Percentiles rank a stretch among this genome's conserved stretches.
Evolutionary conservation across 1,140 invertebrate genomes (phyloP).

Genomic region (Sminthurinus signatus): DNA sequence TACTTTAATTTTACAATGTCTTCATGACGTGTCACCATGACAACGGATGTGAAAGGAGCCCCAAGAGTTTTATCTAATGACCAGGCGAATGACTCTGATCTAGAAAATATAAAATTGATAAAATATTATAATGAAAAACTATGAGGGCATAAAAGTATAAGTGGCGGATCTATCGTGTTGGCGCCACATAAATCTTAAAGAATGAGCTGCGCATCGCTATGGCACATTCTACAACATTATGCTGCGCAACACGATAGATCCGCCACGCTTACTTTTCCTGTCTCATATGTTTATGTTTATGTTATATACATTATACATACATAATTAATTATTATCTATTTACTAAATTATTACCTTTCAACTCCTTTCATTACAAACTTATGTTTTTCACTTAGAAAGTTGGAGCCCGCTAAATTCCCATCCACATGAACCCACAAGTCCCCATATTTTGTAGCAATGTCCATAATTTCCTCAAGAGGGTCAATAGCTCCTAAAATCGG

Average conservation of each 20-base stretch:
- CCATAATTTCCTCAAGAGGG: constrained; percentile 69
- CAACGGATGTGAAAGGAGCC: background rate
- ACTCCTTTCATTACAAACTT: constrained; percentile 66
- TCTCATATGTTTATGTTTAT: too few relatives aligned
- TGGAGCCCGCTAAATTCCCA: constrained; percentile 87
- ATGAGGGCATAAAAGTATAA: constrained; percentile 49
- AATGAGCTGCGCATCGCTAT: too few relatives aligned
- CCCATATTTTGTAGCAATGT: constrained; percentile 72
- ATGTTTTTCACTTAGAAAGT: constrained; percentile 72
- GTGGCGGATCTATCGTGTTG: background rate
- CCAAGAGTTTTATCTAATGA: constrained; percentile 74
- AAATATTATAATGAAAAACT: constrained; percentile 53
- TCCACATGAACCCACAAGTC: constrained; percentile 92
- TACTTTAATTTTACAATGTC: background rate
- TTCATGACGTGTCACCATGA: background rate
- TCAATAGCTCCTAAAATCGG: constrained; percentile 74
- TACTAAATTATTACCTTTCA: constrained; percentile 45
- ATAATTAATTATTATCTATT: too few relatives aligned
- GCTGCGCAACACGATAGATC: too few relatives aligned
- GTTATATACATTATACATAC: too few relatives aligned
- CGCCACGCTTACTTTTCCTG: too few relatives aligned
- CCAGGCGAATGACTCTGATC: constrained; percentile 74
- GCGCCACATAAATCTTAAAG: too few relatives aligned
- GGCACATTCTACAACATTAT: too few relatives aligned
- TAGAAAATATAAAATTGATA: background rate